Percentiles rank a stretch among this genome's conserved stretches.
phyloP scores from a whole-genome alignment of 2,113 vertebrate species.

The Forbesichthys agassizii region DNA sequence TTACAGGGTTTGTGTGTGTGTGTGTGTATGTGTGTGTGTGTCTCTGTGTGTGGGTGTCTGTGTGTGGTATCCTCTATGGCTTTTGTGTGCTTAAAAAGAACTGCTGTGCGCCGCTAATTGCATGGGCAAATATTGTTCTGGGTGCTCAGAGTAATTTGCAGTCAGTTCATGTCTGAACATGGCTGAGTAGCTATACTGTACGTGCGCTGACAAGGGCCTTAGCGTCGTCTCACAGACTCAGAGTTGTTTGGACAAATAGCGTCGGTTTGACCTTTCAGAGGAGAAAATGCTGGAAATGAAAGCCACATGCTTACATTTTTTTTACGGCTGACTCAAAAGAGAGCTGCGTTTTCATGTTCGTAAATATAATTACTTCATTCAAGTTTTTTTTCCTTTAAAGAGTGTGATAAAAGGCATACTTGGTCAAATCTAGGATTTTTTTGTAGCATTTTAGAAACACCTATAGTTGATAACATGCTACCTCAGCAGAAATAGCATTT shows the following conservation, averaged over 20 bases:
- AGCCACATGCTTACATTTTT: constrained; percentile 42
- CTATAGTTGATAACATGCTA: too few species aligned
- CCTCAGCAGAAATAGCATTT: too few species aligned
- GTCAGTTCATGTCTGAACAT: too few species aligned
- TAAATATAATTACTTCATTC: too few species aligned
- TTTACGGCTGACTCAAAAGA: neutral
- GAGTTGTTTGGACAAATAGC: neutral
- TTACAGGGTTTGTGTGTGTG: constrained; percentile 18
- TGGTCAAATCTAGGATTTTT: too few species aligned
- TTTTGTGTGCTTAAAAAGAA: constrained; percentile 59
- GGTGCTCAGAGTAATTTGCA: neutral
- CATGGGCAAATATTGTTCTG: constrained; percentile 60
- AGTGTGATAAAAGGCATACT: too few species aligned
- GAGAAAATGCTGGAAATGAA: constrained; percentile 39
- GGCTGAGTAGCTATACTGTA: too few species aligned
- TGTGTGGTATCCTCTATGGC: constrained; percentile 5
- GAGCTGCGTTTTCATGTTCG: too few species aligned
- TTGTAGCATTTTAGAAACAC: too few species aligned
- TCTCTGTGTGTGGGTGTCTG: constrained; percentile 14
- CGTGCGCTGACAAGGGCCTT: too few species aligned
- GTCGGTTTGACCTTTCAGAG: neutral
- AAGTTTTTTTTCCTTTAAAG: too few species aligned
- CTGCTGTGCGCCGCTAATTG: constrained; percentile 60
- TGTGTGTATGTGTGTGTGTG: constrained; percentile 43
- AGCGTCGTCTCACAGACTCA: too few species aligned